phyloP scores from a whole-genome alignment of 2,797 vertebrate species.

The Tapirus indicus region DNA sequence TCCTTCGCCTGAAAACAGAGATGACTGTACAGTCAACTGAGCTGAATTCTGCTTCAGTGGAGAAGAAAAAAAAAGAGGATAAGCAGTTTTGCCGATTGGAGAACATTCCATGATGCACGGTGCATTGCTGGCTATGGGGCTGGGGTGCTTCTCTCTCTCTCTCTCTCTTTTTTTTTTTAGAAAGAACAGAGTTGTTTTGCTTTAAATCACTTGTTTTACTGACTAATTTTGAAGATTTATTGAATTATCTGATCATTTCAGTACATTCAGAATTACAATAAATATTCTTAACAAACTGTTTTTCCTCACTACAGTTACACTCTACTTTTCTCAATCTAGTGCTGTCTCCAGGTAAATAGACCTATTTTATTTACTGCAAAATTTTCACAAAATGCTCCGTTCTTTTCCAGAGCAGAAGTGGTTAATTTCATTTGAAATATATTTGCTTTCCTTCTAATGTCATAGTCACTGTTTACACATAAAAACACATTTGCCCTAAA shows the following conservation, averaged over 20 bases:
- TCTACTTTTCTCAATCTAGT: not conserved
- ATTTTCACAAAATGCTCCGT: not conserved
- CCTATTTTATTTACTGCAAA: not conserved
- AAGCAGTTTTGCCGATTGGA: not conserved
- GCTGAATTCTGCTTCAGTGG: constrained; percentile 82
- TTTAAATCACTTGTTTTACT: constrained; percentile 36
- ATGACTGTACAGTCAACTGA: constrained; percentile 41
- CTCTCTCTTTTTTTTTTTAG: not conserved
- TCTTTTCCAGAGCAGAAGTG: not conserved
- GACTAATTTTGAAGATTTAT: not conserved
- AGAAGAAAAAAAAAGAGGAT: constrained; percentile 52
- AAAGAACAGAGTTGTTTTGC: not conserved
- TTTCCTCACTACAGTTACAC: not conserved
- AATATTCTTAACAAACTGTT: not conserved
- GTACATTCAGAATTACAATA: constrained; percentile 30
- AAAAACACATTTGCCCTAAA: not conserved
- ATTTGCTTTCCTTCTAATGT: constrained; percentile 26
- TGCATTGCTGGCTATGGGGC: not conserved
- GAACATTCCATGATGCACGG: not conserved
- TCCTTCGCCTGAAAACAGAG: constrained; percentile 63
- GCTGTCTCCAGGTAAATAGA: not conserved
- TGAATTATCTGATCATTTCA: constrained; percentile 8
- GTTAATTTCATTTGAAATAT: not conserved
- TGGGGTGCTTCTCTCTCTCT: not conserved
- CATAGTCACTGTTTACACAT: not conserved